Conservation (phyloP, 2,113 vertebrate species). For the Pseudopipra pipra region DNA sequence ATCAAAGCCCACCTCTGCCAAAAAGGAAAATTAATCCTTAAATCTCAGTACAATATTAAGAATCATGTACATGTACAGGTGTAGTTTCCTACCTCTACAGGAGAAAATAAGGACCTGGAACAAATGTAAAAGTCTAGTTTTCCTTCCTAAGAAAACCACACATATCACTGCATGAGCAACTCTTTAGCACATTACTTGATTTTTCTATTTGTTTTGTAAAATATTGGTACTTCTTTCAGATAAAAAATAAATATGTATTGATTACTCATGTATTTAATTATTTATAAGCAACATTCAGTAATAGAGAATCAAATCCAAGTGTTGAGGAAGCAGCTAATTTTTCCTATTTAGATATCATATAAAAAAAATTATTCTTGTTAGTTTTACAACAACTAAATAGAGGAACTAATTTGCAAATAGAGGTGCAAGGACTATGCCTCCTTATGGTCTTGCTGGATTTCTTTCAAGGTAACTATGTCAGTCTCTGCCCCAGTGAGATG, state of each 20-base stretch:
- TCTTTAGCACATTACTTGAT: background rate
- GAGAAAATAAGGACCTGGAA: background rate
- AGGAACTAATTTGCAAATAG: background rate
- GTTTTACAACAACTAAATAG: background rate
- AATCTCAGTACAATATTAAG: background rate
- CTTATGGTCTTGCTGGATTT: background rate
- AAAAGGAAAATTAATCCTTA: background rate
- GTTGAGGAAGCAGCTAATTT: background rate
- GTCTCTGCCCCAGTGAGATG: background rate
- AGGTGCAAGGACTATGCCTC: background rate
- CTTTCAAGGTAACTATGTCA: background rate
- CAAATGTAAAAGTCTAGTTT: background rate
- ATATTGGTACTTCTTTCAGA: background rate
- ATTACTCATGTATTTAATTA: background rate
- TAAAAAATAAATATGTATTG: background rate
- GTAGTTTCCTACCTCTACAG: background rate
- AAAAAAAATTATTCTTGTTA: background rate
- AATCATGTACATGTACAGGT: background rate
- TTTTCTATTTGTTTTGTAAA: background rate
- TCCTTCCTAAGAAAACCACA: background rate
- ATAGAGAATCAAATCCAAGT: background rate
- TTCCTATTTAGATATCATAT: background rate
- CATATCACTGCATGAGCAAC: background rate
- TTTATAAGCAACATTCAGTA: background rate
- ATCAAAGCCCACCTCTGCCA: background rate